Conservation (phyloP, 2,797 vertebrate species). For the Buphagus erythrorhynchus region DNA sequence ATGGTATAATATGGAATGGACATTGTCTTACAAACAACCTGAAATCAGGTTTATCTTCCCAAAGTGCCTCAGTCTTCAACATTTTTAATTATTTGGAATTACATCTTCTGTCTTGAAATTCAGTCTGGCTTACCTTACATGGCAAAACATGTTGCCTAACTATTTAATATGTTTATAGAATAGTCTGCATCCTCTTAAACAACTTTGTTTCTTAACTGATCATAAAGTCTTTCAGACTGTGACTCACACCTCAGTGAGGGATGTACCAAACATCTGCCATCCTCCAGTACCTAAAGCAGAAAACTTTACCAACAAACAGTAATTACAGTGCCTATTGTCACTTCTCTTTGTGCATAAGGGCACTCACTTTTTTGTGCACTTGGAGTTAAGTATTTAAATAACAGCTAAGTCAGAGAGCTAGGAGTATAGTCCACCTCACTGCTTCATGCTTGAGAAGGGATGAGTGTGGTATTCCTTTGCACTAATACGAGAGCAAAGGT, state of each 20-base stretch:
- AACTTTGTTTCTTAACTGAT: neutral
- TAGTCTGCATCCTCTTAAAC: neutral
- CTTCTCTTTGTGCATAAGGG: neutral
- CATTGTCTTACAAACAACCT: neutral
- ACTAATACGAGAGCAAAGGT: neutral
- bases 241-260: neutral
- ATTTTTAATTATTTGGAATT: neutral
- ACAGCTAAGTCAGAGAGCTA: neutral
- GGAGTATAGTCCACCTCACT: rapidly evolving
- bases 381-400: neutral
- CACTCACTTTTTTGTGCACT: neutral
- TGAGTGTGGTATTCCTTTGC: neutral
- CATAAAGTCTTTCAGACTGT: neutral
- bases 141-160: neutral
- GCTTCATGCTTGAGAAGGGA: neutral
- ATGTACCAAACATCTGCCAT: neutral
- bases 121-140: neutral
- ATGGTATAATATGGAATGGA: neutral
- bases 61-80: neutral
- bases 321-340: neutral
- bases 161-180: neutral
- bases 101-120: neutral
- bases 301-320: neutral
- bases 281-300: neutral
- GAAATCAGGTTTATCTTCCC: neutral